phyloP scores from a whole-genome alignment of 2,113 vertebrate genomes.

The Uropsilus gracilis region DNA sequence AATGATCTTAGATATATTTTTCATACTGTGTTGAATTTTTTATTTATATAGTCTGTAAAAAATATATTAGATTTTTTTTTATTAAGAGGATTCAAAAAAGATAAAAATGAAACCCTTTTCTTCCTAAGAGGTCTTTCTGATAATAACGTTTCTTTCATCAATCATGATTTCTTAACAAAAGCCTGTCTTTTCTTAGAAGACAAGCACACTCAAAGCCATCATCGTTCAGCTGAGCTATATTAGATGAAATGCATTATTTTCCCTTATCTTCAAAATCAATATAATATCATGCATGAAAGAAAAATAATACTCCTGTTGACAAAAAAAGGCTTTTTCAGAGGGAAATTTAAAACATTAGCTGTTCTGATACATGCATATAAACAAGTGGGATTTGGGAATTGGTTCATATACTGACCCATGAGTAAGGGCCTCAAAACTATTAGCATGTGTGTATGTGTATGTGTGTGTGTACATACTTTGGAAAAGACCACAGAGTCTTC shows the following conservation, averaged over 20 bases:
- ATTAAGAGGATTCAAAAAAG: not conserved
- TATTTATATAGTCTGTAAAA: slow-evolving; percentile 69
- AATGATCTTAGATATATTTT: slow-evolving; percentile 46
- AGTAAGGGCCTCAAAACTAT: no score
- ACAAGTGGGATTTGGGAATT: no score
- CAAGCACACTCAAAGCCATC: not conserved
- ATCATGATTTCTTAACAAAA: slow-evolving; percentile 11
- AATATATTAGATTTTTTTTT: slow-evolving; percentile 59
- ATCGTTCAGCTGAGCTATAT: not conserved
- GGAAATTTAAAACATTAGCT: not conserved
- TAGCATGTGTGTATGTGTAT: not conserved
- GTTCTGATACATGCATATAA: not conserved
- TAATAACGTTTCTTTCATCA: slow-evolving; percentile 37
- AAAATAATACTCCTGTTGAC: not conserved
- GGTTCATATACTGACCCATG: no score
- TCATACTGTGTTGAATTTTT: slow-evolving; percentile 19
- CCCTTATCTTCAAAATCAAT: slow-evolving; percentile 2
- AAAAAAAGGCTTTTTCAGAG: not conserved
- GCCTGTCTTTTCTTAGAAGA: not conserved
- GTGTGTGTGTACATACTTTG: not conserved
- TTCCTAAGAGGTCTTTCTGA: slow-evolving; percentile 41
- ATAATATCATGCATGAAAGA: not conserved
- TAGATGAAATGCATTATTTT: not conserved
- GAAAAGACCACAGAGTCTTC: not conserved
- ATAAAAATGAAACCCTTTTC: not conserved